Conservation (phyloP, 2,888 invertebrate genomes). For the Hedya salicella region DNA sequence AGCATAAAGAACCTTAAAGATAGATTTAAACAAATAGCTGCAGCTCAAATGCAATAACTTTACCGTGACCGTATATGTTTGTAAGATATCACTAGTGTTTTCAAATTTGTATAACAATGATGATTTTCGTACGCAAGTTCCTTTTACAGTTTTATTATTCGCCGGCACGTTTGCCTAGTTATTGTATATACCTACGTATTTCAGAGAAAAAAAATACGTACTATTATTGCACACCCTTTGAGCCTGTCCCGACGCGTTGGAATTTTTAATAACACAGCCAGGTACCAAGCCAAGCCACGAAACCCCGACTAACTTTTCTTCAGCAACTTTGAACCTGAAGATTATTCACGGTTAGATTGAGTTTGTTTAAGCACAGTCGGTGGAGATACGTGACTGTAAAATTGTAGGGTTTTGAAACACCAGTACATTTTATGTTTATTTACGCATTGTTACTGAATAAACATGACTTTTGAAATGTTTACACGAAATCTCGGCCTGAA, state of each 20-base stretch:
- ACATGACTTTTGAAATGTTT: constrained; percentile 35
- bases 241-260: constrained; percentile 54
- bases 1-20: too few species aligned
- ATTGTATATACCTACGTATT: neutral
- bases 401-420: constrained; percentile 17
- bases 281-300: constrained; percentile 17
- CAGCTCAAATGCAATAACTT: too few species aligned
- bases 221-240: constrained; percentile 46
- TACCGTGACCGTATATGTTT: too few species aligned
- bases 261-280: constrained; percentile 57
- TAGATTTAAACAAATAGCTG: too few species aligned
- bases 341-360: neutral
- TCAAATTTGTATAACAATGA: too few species aligned
- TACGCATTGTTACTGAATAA: constrained; percentile 33
- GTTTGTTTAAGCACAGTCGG: neutral
- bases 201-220: constrained; percentile 27
- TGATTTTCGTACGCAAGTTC: too few species aligned
- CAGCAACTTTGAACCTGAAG: neutral
- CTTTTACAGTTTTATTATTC: too few species aligned
- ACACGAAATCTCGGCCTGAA: constrained; percentile 22
- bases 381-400: neutral
- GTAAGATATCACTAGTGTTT: too few species aligned
- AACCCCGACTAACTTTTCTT: neutral
- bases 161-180: too few species aligned
- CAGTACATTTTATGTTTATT: constrained; percentile 39